Percentiles rank a stretch among this genome's conserved stretches.
phyloP scores from a whole-genome alignment of 1,140 invertebrate genomes.

The Drosophila busckii region DNA sequence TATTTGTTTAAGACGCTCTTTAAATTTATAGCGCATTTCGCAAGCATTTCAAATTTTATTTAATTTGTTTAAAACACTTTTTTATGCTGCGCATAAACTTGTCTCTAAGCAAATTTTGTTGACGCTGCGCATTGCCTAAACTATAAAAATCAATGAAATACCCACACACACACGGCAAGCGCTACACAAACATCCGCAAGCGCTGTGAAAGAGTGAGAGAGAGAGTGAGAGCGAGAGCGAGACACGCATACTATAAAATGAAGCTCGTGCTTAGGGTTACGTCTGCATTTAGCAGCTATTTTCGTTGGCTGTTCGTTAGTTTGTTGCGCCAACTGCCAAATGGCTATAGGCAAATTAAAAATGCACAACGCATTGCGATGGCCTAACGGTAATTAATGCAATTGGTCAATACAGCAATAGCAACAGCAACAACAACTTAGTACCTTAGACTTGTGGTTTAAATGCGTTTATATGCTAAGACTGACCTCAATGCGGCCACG shows the following conservation, averaged over 20 bases:
- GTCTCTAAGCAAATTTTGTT: slow-evolving; percentile 35
- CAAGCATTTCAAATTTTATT: neutral
- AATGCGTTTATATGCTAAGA: slow-evolving; percentile 62
- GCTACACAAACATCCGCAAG: slow-evolving; percentile 9
- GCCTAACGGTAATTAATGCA: slow-evolving; percentile 77
- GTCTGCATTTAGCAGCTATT: slow-evolving; percentile 11
- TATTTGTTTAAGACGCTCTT: too few species aligned
- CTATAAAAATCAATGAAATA: slow-evolving; percentile 61
- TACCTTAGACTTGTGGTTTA: slow-evolving; percentile 30
- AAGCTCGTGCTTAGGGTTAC: slow-evolving; percentile 44
- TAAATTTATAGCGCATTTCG: neutral
- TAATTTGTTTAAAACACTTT: slow-evolving; percentile 12
- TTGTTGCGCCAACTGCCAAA: slow-evolving; percentile 29
- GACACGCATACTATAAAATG: slow-evolving; percentile 14
- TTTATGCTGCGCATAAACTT: slow-evolving; percentile 19
- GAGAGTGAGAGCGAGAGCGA: too few species aligned
- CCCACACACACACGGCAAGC: slow-evolving; percentile 40
- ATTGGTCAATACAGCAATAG: slow-evolving; percentile 69
- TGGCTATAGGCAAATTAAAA: slow-evolving; percentile 67
- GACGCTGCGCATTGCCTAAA: too few species aligned
- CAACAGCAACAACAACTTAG: slow-evolving; percentile 18
- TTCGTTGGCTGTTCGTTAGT: slow-evolving; percentile 12
- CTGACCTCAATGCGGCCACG: slow-evolving; percentile 61
- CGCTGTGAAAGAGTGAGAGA: too few species aligned
- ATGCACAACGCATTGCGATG: slow-evolving; percentile 74